Evolutionary conservation across 2,797 vertebrate species (phyloP), one percentile per base, ranked within the genome.

Genomic region (Thripadectes ignobilis): DNA sequence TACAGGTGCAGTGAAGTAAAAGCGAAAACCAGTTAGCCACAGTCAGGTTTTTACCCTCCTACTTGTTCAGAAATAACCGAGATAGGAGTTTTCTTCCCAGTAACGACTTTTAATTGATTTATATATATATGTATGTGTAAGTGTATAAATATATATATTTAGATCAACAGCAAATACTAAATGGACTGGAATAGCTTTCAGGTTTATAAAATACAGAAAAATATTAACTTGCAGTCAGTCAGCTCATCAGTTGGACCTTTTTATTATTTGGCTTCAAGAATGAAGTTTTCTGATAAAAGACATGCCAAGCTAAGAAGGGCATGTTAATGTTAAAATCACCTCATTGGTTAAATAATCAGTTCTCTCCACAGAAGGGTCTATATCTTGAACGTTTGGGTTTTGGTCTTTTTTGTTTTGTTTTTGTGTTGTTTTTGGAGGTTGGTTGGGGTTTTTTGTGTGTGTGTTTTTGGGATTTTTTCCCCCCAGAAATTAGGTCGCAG

Each of bases 1-100:
- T 98, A 98, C 98, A 98, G 98, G 98, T 98, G 98, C 97, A 97
- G 81, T 92, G 94, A 98, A 97, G 90, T 76, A 97, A 91, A 90
- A 96, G 72, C 63, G 67, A 95, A 92, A 95, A 49, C 13, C 78
- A 94, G 92, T 86, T 88, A 91, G 61, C 43, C 21, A 2, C 34
- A 72, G 85, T 76, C 91, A 89, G 90, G 81, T 67, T 89, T 78
- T 92, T 92, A 26, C 57, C 84, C 66, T 92, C 71, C 61, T 86
- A 62, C 69, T 93, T 95, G 45, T 76, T 86, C 88, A 92, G 83
- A 55, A 97, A 81, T 92, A 76, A 87, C 30, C 12, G 86, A 89
- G 81, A 85, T 36, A 41, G 29, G 30, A 30, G 91, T 95, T 88
- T 95, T 85, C 59, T 88, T 87, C 67, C 34, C 88, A 76, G 34